Evolutionary conservation across 2,113 vertebrate genomes (phyloP).

Genomic region (Castor canadensis): DNA sequence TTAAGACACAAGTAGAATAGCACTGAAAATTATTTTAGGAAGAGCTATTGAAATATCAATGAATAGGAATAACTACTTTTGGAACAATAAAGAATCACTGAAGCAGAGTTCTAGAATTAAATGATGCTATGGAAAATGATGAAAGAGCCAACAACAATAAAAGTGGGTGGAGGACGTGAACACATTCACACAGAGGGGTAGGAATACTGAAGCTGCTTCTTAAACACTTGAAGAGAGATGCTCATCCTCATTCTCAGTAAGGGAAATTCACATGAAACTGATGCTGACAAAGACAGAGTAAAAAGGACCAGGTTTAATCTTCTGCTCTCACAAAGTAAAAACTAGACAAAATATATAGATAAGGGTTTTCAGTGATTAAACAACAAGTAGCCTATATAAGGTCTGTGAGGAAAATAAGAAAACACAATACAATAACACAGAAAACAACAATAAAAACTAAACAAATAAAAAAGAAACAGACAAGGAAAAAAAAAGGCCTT

Average conservation of each 20-base stretch:
- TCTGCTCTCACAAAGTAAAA: not conserved
- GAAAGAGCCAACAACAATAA: conserved; percentile 16
- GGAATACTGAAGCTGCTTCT: not conserved
- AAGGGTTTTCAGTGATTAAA: not conserved
- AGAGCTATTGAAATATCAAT: conserved; percentile 41
- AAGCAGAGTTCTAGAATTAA: conserved; percentile 40
- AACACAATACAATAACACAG: not conserved
- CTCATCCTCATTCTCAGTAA: not conserved
- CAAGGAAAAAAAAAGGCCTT: not conserved
- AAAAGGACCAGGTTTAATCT: not conserved
- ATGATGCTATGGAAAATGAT: conserved; percentile 13
- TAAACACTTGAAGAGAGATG: not conserved
- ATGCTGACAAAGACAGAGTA: not conserved
- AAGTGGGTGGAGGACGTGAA: not conserved
- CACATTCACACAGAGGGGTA: not conserved
- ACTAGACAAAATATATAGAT: not conserved
- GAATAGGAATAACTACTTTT: conserved; percentile 23
- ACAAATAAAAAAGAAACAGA: not conserved
- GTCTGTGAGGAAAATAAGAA: not conserved
- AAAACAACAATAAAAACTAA: not conserved
- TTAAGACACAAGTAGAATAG: conserved; percentile 18
- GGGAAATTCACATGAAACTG: not conserved
- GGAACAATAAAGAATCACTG: conserved; percentile 17
- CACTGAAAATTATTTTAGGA: conserved; percentile 47
- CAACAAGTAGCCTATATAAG: not conserved